Conservation (phyloP, 1,140 invertebrate genomes). For the Gonatopus flavifemur region DNA sequence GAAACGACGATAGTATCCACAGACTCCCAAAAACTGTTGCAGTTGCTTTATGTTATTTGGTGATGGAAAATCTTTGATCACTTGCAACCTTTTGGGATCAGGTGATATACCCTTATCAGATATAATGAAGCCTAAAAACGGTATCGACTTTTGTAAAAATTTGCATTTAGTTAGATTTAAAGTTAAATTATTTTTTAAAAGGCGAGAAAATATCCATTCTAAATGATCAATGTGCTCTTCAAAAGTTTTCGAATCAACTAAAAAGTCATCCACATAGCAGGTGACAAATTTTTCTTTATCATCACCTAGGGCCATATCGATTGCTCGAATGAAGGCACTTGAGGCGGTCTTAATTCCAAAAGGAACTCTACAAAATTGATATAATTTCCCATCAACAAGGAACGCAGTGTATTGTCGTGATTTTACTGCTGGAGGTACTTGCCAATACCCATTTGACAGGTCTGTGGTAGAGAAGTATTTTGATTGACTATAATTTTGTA, state of each 20-base stretch:
- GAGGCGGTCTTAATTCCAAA: too few relatives aligned
- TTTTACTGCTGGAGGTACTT: constrained; percentile 28
- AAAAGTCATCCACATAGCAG: constrained; percentile 6
- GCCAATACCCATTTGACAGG: constrained; percentile 41
- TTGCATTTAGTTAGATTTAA: constrained; percentile 2
- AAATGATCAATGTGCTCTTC: neutral
- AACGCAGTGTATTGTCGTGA: constrained; percentile 38
- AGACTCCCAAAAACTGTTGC: too few relatives aligned
- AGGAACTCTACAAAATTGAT: constrained; percentile 34
- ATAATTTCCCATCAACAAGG: constrained; percentile 30
- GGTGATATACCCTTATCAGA: too few relatives aligned
- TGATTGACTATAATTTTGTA: neutral
- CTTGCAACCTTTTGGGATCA: too few relatives aligned
- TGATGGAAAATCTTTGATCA: too few relatives aligned
- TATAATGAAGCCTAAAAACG: too few relatives aligned
- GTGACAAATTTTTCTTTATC: neutral
- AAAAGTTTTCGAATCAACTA: neutral
- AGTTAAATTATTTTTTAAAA: constrained; percentile 8
- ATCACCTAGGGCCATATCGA: constrained; percentile 1
- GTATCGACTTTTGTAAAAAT: too few relatives aligned
- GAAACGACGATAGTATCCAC: too few relatives aligned
- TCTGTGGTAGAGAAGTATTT: constrained; percentile 31
- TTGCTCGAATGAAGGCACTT: constrained; percentile 30
- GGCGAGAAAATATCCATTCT: neutral
- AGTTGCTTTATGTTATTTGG: too few relatives aligned